Base-by-base conservation (phyloP, 2,888 invertebrate species). In the Synergus gifuensis region DNA sequence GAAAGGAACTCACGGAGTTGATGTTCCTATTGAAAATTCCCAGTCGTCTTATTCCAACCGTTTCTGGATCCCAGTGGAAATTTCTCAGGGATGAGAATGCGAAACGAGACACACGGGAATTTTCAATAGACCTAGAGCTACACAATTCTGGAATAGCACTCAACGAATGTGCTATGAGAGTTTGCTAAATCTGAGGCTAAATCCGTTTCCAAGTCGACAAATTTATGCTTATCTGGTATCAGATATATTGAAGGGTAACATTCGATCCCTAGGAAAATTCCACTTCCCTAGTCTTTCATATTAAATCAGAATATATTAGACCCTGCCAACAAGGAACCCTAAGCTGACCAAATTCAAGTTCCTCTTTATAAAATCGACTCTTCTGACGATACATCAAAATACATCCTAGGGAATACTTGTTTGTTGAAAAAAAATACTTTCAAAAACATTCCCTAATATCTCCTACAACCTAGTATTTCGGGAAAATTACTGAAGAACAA, bases 101-200 rank as follows among this genome's bases (percentile, higher is more conserved):
- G 22, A 18, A 60, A 60, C 60, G 11, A 60, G 60, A 60, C 60
- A 18, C 60, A 60, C 4, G n/a, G 60, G 60, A 60, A 60, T 60
- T 60, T 60, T 22, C 60, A 60, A 60, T 60, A 18, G 60, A 60
- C 60, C 60, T 60, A 60, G 60, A 60, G n/a, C 58, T 22, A 60
- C 12, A 60, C 60, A 60, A 18, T 60, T 60, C 22, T 12, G 4
- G 22, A 60, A 60, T 60, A 60, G 22, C 22, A 22, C 22, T 60
- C 60, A 60, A 9, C 9, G 11, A 60, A 60, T 22, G 58, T 22
- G 58, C 58, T 11, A 60, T 60, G 3, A 60, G 60, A 22, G 22
- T 60, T 11, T 9, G 60, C 60, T 60, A 60, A 60, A 60, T 22
- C 58, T 28, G 22, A 28, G 22, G 22, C 22, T 28, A 28, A 28